Evolutionary conservation across 2,113 vertebrate species (phyloP).

Genomic region (Pteronura brasiliensis): DNA sequence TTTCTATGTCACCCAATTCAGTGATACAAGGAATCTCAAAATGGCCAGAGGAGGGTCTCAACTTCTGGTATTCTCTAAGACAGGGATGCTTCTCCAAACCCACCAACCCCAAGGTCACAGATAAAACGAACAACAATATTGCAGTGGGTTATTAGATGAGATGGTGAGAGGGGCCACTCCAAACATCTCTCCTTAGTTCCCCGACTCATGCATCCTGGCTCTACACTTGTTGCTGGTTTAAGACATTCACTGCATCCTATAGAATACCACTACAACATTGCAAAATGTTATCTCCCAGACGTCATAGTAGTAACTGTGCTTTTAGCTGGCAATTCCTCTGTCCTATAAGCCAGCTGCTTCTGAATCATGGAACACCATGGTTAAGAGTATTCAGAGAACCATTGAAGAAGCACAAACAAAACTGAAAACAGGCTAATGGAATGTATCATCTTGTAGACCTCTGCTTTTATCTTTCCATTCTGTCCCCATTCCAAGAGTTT

Average conservation of each 20-base stretch:
- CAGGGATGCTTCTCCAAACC: neutral
- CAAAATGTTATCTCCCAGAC: neutral
- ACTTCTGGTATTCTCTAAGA: neutral
- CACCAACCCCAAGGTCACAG: neutral
- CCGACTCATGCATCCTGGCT: neutral
- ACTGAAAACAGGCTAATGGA: neutral
- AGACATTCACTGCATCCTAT: neutral
- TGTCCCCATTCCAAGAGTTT: neutral
- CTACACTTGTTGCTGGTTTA: neutral
- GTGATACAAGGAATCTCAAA: neutral
- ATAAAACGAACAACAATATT: neutral
- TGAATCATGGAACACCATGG: neutral
- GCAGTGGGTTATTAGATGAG: neutral
- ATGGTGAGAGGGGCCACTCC: neutral
- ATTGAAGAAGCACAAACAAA: neutral
- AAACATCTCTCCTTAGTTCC: neutral
- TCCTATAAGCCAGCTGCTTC: neutral
- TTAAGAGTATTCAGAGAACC: neutral
- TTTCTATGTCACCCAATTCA: neutral
- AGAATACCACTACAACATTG: neutral
- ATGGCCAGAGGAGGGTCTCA: neutral
- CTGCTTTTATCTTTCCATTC: neutral
- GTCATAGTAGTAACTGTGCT: neutral
- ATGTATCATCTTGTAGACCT: neutral
- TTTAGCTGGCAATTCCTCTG: neutral